Base-by-base conservation (phyloP, 2,888 invertebrate species). In the Rhabditoides inermis region DNA sequence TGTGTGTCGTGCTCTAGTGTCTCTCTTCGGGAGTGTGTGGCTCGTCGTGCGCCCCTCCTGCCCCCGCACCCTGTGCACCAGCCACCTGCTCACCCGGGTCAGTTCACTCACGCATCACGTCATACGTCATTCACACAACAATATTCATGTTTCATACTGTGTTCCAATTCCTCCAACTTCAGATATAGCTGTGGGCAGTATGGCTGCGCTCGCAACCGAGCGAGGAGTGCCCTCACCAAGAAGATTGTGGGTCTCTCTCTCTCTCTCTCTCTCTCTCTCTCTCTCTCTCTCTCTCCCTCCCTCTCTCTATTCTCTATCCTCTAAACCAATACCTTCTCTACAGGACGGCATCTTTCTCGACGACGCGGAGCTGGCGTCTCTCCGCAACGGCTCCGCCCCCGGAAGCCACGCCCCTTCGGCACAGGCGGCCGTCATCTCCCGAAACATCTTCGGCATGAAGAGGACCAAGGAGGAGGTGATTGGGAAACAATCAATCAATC, bases 81-180 rank as follows among this genome's bases (percentile, higher is more conserved):
- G 51, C 64, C 4, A 54, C 60, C 2, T 73, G 73, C 44, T 69
- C 68, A 47, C 69, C 70, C 3, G 73, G 73, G 12, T 73, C n/a
- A n/a, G n/a, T n/a, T n/a, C n/a, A n/a, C n/a, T n/a, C n/a, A n/a
- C n/a, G n/a, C n/a, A n/a, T n/a, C n/a, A n/a, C n/a, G n/a, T n/a
- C n/a, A n/a, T n/a, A n/a, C n/a, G n/a, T n/a, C n/a, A n/a, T n/a
- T n/a, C n/a, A n/a, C n/a, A n/a, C 28, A n/a, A 28, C n/a, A 28
- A 46, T 18, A 23, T 36, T 49, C 25, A 20, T 40, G 40, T 20
- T 40, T 20, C 18, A 40, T 10, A 10, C 22, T 40, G 12, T 18
- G 18, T 40, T 7, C 7, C 7, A 7, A 7, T 40, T 40, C 18
- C n/a, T 7, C 10, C 18, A 7, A 15, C 18, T 40, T 40, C 7